Evolutionary conservation across 2,888 invertebrate species (phyloP).

Genomic region (Penaeus monodon): DNA sequence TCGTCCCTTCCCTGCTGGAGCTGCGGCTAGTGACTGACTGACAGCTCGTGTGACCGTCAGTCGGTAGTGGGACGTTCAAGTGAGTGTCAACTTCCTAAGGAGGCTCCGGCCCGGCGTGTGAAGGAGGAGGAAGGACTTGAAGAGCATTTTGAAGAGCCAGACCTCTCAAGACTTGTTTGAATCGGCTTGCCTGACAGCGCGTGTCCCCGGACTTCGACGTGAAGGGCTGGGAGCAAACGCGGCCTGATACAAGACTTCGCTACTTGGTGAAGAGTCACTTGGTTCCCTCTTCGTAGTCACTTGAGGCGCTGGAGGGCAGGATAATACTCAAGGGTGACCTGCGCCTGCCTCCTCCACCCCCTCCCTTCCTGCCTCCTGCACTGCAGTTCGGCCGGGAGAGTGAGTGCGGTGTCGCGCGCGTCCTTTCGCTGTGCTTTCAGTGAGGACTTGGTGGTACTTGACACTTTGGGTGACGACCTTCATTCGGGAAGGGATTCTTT

Average conservation of each 20-base stretch:
- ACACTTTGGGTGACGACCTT: no score
- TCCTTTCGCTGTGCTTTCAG: no score
- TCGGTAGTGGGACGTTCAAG: not conserved
- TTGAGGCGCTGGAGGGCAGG: no score
- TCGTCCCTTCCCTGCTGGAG: not conserved
- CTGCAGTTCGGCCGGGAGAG: not conserved
- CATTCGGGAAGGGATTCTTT: no score
- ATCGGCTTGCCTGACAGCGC: no score
- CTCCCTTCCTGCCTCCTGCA: not conserved
- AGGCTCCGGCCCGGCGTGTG: slow-evolving; percentile 11
- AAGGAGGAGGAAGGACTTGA: slow-evolving; percentile 47
- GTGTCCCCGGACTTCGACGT: no score
- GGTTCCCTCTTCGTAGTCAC: no score
- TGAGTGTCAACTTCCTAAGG: slow-evolving; percentile 27
- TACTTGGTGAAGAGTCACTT: no score
- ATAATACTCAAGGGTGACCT: not conserved
- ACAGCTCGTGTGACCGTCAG: not conserved
- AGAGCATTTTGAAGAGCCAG: slow-evolving; percentile 44
- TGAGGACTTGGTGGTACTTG: no score
- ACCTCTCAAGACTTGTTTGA: slow-evolving; percentile 5
- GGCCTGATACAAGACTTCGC: not conserved
- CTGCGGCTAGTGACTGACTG: slow-evolving; percentile 23
- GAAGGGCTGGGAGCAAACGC: not conserved
- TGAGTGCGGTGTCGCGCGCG: not conserved
- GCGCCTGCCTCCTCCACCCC: slow-evolving; percentile 3